Percentiles rank a stretch among this genome's conserved stretches.
These are phyloP conservation scores for Heliconius aoede DNA, from an alignment of 2,888 invertebrate genomes.

Conservation along the genomic window DNA sequence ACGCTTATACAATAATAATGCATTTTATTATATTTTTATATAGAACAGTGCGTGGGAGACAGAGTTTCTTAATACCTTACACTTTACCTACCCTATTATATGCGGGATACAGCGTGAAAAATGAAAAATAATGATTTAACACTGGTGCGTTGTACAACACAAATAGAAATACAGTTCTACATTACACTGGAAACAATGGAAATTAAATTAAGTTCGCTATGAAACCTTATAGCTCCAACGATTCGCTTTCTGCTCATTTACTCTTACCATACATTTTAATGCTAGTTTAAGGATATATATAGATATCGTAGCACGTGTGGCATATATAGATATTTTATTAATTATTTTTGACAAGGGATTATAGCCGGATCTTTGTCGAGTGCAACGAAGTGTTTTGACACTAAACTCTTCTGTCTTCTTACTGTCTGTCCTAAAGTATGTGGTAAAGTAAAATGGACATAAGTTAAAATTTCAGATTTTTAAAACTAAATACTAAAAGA, in stretches of 20 bases:
- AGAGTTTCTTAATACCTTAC: not conserved
- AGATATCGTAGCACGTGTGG: no score
- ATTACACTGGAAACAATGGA: slow-evolving; percentile 11
- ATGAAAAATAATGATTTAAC: not conserved
- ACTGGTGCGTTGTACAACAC: not conserved
- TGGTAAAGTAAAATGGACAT: no score
- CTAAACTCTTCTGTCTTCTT: no score
- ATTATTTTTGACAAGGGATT: not conserved
- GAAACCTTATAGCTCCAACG: slow-evolving; percentile 17
- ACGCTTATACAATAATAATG: no score
- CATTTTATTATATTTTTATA: not conserved
- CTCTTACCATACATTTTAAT: slow-evolving; percentile 1
- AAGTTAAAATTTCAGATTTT: no score
- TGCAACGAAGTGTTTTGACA: no score
- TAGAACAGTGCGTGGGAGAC: not conserved
- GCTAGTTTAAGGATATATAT: not conserved
- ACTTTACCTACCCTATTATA: not conserved
- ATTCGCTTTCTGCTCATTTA: slow-evolving; percentile 16
- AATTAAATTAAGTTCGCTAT: slow-evolving; percentile 18
- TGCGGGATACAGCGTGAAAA: not conserved
- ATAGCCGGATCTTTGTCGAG: not conserved
- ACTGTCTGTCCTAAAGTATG: no score
- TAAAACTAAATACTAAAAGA: no score
- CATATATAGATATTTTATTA: not conserved
- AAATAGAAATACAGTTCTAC: slow-evolving; percentile 10